Conservation (phyloP, 2,797 vertebrate genomes). For the Myripristis murdjan region DNA sequence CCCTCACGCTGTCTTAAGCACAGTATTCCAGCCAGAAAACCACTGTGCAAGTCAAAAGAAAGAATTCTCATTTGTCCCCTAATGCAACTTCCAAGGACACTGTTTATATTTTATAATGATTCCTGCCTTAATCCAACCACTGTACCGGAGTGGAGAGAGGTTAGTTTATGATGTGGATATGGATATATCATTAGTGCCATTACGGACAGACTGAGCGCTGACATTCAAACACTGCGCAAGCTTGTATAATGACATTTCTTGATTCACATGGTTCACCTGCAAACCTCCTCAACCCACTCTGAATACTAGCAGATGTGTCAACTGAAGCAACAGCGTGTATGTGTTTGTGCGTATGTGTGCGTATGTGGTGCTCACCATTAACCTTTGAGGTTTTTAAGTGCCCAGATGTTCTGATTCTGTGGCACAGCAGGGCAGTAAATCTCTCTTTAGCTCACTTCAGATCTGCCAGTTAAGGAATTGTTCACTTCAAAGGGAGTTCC, state of each 20-base stretch:
- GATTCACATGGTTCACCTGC: slow-evolving; percentile 55
- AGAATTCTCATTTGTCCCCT: not conserved
- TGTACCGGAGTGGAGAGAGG: slow-evolving; percentile 33
- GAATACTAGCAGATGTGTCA: slow-evolving; percentile 58
- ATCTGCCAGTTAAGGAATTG: slow-evolving; percentile 28
- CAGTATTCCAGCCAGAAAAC: slow-evolving; percentile 3
- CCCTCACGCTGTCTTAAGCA: not conserved
- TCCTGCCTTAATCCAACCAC: slow-evolving; percentile 48
- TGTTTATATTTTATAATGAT: slow-evolving; percentile 49
- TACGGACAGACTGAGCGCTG: slow-evolving; percentile 30
- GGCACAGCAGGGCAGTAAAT: slow-evolving; percentile 8
- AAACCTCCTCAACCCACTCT: slow-evolving; percentile 61
- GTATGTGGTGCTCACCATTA: slow-evolving; percentile 12
- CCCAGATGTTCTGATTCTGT: slow-evolving; percentile 26
- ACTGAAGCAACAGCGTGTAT: slow-evolving; percentile 18
- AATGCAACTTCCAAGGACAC: slow-evolving; percentile 11
- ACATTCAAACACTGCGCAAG: slow-evolving; percentile 32
- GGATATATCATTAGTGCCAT: slow-evolving; percentile 13
- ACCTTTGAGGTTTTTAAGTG: slow-evolving; percentile 27
- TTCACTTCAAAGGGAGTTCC: slow-evolving; percentile 52
- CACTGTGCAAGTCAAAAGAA: not conserved
- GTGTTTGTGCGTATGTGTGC: slow-evolving; percentile 3
- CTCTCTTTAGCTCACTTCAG: slow-evolving; percentile 23
- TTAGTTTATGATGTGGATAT: slow-evolving; percentile 9
- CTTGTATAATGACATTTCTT: slow-evolving; percentile 35